Base-by-base conservation (phyloP, 1,140 invertebrate species). In the Nylanderia fulva region DNA sequence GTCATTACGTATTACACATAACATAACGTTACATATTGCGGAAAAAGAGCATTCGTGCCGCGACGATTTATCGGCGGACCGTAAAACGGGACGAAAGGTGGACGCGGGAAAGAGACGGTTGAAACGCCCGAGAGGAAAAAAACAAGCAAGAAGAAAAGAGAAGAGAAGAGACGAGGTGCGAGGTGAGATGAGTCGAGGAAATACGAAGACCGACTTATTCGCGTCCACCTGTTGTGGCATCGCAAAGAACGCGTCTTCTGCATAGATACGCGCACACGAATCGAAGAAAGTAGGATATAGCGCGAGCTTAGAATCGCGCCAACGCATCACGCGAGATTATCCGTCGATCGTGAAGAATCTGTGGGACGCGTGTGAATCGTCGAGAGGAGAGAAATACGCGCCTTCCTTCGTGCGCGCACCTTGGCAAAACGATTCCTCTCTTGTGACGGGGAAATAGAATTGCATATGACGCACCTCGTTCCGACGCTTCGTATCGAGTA, bases 331-430 rank as follows among this genome's bases (percentile, higher is more conserved):
- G 42, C 77, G 80, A 66, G 84, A 90, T 89, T 79, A 89, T 87
- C 48, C 86, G 58, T 87, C 54, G 84, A 80, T 85, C 69, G 75
- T n/a, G n/a, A n/a, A 71, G 85, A 80, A 85, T 87, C 86, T 88
- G 91, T 91, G 88, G 89, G 91, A 86, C 85, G 90, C 90, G 91
- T 92, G 91, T 92, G 91, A 92, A 92, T 91, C 89, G 90, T 87
- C 64, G 85, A 58, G 52, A 58, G 66, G 74, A 90, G 63, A 27
- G 24, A n/a, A 39, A 54, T 60, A 88, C 88, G 90, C 90, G 87
- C n/a, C n/a, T n/a, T n/a, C 88, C 88, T 89, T 88, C 86, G 80
- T 84, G 84, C 27, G 74, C 36, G 56, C 36, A 42, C n/a, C 84
- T 77, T 71, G 84, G 86, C 86, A 86, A 88, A 88, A 72, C 84